A percentile compares a stretch with the other conserved stretches of the same genome.
These are phyloP conservation scores for Tachypleus tridentatus DNA, from an alignment of 1,140 invertebrate genomes.

Conservation along the genomic window DNA sequence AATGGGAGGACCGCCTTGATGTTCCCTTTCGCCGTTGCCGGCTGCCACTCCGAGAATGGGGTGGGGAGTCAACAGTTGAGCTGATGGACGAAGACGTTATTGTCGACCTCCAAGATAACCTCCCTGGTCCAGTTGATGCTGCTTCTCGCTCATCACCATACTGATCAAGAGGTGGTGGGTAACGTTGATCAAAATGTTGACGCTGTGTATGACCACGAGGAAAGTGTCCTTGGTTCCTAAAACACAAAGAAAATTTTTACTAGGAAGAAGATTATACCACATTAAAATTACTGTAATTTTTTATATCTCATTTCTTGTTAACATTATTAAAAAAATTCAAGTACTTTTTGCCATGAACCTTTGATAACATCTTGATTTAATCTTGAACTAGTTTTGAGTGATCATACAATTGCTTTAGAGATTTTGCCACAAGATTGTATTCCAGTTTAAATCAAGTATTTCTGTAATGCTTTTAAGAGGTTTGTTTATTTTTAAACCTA, in stretches of 20 bases:
- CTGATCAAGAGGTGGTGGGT: slow-evolving; percentile 16
- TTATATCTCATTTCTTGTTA: background rate
- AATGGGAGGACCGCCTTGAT: slow-evolving; percentile 26
- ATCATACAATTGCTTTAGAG: no score
- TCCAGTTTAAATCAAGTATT: no score
- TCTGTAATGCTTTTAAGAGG: no score
- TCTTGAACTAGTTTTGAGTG: no score
- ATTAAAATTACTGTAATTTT: background rate
- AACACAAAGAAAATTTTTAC: background rate
- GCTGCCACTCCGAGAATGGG: slow-evolving; percentile 19
- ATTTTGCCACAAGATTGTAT: no score
- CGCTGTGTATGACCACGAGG: slow-evolving; percentile 18
- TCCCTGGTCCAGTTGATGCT: slow-evolving; percentile 5
- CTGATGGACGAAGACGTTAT: slow-evolving; percentile 20
- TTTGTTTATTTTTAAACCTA: no score
- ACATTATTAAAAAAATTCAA: background rate
- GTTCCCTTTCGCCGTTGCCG: slow-evolving; percentile 26
- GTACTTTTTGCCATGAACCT: no score
- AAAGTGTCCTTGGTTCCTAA: slow-evolving; percentile 22
- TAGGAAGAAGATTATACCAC: background rate
- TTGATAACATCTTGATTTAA: no score
- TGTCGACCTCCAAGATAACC: slow-evolving; percentile 14
- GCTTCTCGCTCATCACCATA: slow-evolving; percentile 21
- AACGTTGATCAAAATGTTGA: slow-evolving; percentile 20
- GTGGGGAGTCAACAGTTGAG: slow-evolving; percentile 20